phyloP scores from a whole-genome alignment of 2,888 invertebrate species.

The Drosophila greeni region DNA sequence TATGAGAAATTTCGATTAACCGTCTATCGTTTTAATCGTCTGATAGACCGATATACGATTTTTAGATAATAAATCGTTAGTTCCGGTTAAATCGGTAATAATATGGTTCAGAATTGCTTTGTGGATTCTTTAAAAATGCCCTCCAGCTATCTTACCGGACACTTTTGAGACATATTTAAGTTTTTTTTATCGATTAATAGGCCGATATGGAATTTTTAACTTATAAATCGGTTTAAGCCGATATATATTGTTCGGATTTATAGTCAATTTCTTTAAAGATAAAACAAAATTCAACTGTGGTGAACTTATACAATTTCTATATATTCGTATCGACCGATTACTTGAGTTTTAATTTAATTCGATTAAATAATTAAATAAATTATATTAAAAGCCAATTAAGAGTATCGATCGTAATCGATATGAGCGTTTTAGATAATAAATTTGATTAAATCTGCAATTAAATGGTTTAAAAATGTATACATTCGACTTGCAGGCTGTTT shows the following conservation, averaged over 20 bases:
- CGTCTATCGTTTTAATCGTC: not conserved
- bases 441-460: too few relatives aligned
- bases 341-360: not conserved
- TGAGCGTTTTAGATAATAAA: too few relatives aligned
- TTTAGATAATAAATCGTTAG: not conserved
- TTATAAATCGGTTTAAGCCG: not conserved
- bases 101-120: too few relatives aligned
- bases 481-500: too few relatives aligned
- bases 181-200: not conserved
- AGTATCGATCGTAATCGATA: not conserved
- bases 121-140: not conserved
- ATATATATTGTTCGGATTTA: not conserved
- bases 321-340: not conserved
- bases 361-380: too few relatives aligned
- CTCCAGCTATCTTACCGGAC: not conserved
- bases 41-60: not conserved
- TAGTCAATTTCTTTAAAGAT: too few relatives aligned
- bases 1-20: not conserved
- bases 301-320: too few relatives aligned
- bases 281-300: too few relatives aligned
- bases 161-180: not conserved
- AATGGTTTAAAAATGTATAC: too few relatives aligned
- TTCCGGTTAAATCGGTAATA: not conserved
- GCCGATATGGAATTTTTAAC: not conserved
- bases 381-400: not conserved